Base-by-base conservation (phyloP, 2,113 vertebrate genomes). In the Dermatemys mawii region DNA sequence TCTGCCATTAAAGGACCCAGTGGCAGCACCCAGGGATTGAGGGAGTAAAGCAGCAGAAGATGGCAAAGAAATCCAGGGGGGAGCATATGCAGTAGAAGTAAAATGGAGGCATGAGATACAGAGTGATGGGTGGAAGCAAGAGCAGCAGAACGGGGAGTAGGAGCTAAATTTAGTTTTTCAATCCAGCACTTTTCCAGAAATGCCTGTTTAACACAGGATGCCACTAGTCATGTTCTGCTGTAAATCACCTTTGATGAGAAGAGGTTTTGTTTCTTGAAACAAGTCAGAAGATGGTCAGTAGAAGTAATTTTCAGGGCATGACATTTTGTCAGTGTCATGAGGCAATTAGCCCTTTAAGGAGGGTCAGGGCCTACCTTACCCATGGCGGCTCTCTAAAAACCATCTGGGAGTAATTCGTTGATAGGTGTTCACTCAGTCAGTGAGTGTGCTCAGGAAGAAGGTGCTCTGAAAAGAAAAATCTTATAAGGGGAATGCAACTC, bases 241-340 rank as follows among this genome's bases (percentile, higher is more conserved):
- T 95, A 94, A 93, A 96, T 97, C 93, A 90, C 44, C 26, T 96
- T 95, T 96, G 92, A 90, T 85, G 78, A 55, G 92, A 93, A 46
- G 41, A 93, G 93, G 86, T 88, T 95, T 96, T 80, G 91, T 96
- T 96, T 87, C 95, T 97, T 79, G 70, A 91, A 94, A 93, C 84
- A 85, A 87, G 84, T 86, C 67, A 92, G 84, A 79, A 81, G 73
- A 82, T 81, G 88, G 92, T 95, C 95, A 96, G 86, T 73, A 89
- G 93, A 95, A 96, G 63, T 80, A 95, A 93, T 96, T 93, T 91
- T 93, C 63, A 87, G 92, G 88, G 93, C 73, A 93, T 60, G 29
- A 60, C 57, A 35, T 60, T 60, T 12, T 60, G 27, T 60, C 27
- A 60, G 13, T 60, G 57, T 35, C 29, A 60, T 60, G 57, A 29